Percentiles rank a stretch among this genome's conserved stretches.
These are phyloP conservation scores for Gobio occitaniae DNA, from an alignment of 2,797 vertebrate genomes.

Conservation along the genomic window DNA sequence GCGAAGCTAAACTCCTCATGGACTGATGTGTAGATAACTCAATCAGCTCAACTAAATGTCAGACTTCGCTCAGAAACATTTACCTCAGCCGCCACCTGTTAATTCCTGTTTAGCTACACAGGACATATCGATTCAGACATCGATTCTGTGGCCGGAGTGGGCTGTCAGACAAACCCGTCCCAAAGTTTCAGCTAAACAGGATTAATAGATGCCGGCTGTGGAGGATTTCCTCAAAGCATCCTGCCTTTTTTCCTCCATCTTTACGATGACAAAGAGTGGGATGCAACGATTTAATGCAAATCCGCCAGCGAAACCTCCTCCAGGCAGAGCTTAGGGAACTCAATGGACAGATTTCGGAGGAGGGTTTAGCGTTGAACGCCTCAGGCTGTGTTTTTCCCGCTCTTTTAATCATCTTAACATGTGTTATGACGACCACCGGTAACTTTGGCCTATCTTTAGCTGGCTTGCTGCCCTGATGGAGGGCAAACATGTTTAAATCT, in stretches of 20 bases:
- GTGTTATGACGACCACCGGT: slow-evolving; percentile 25
- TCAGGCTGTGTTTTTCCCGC: slow-evolving; percentile 14
- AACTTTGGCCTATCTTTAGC: slow-evolving; percentile 34
- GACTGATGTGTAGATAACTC: slow-evolving; percentile 72
- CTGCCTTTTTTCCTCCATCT: slow-evolving; percentile 8
- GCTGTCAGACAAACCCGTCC: slow-evolving; percentile 54
- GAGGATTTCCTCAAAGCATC: slow-evolving; percentile 39
- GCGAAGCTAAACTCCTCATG: slow-evolving; percentile 70
- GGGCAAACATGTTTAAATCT: not conserved
- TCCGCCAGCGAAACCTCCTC: slow-evolving; percentile 43
- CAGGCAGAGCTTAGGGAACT: slow-evolving; percentile 47
- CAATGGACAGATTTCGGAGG: slow-evolving; percentile 43
- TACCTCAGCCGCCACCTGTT: slow-evolving; percentile 59
- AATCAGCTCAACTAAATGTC: slow-evolving; percentile 65
- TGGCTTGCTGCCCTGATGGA: not conserved
- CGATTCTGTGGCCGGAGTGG: slow-evolving; percentile 53
- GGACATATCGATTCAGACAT: slow-evolving; percentile 56
- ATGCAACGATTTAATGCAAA: slow-evolving; percentile 17
- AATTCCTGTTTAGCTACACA: slow-evolving; percentile 57
- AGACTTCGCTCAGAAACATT: slow-evolving; percentile 71
- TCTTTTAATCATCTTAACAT: slow-evolving; percentile 49
- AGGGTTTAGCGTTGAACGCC: slow-evolving; percentile 38
- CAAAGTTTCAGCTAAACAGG: slow-evolving; percentile 57
- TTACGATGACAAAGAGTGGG: slow-evolving; percentile 38
- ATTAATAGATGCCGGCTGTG: slow-evolving; percentile 49